A percentile compares a stretch with the other conserved stretches of the same genome.
Evolutionary conservation across 2,888 invertebrate species (phyloP).

Genomic region (Rhorus exstirpatorius): DNA sequence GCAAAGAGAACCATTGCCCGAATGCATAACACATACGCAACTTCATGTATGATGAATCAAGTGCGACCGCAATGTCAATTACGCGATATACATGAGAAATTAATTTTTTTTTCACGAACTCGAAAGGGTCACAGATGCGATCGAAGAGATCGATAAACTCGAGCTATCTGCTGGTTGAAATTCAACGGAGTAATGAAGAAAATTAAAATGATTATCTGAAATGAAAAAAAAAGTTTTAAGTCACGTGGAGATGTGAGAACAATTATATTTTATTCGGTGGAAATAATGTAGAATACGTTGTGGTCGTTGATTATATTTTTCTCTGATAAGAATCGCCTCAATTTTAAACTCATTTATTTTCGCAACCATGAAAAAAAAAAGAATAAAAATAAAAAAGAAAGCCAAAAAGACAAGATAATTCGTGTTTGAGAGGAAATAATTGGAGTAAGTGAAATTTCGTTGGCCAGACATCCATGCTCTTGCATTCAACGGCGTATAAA

Average conservation of each 20-base stretch:
- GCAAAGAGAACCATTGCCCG: conserved; percentile 28
- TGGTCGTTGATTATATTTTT: conserved; percentile 26
- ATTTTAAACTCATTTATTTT: conserved; percentile 59
- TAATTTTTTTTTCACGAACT: conserved; percentile 49
- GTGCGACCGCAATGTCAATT: conserved; percentile 62
- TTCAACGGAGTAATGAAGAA: neutral
- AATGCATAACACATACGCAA: neutral
- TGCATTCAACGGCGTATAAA: neutral
- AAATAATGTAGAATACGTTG: conserved; percentile 8
- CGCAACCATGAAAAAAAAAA: conserved; percentile 30
- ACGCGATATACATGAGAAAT: conserved; percentile 48
- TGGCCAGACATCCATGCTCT: neutral
- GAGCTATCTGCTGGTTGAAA: neutral
- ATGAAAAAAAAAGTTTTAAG: neutral
- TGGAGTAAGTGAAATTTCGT: neutral
- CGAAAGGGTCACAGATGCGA: conserved; percentile 5
- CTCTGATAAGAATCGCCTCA: conserved; percentile 55
- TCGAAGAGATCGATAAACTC: conserved; percentile 30
- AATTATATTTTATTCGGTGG: conserved; percentile 45
- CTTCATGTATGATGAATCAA: conserved; percentile 28
- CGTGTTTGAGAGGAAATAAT: conserved; percentile 17
- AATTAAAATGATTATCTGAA: neutral
- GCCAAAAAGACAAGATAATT: conserved; percentile 19
- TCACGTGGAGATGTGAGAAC: conserved; percentile 5
- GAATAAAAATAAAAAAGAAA: conserved; percentile 17